phyloP scores from a whole-genome alignment of 2,797 vertebrate species.

The Gouania willdenowi region DNA sequence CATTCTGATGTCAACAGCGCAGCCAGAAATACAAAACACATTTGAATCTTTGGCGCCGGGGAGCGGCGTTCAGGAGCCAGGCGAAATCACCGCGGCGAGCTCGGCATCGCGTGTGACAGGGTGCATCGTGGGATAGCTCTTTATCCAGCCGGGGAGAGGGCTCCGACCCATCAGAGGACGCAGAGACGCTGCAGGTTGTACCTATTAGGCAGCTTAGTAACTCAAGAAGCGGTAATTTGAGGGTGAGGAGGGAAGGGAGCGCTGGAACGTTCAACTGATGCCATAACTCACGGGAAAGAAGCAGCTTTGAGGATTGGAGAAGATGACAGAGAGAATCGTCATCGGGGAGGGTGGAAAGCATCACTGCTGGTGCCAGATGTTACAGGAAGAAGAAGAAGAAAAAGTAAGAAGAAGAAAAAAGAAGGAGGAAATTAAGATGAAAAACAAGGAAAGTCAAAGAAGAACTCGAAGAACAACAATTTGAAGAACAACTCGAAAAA shows the following conservation, averaged over 20 bases:
- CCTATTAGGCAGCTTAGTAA: constrained; percentile 83
- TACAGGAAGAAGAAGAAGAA: constrained; percentile 42
- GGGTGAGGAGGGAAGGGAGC: constrained; percentile 22
- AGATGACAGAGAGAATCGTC: constrained; percentile 61
- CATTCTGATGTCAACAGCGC: constrained; percentile 80
- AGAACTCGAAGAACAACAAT: no score
- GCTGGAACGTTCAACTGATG: constrained; percentile 58
- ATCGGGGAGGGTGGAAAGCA: constrained; percentile 63
- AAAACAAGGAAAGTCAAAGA: no score
- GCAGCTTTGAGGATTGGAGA: constrained; percentile 66
- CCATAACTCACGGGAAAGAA: constrained; percentile 59
- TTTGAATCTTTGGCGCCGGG: constrained; percentile 69
- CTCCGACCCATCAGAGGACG: constrained; percentile 57
- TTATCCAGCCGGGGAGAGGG: constrained; percentile 55
- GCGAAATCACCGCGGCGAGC: constrained; percentile 43
- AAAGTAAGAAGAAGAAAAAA: constrained; percentile 23
- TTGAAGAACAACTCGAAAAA: no score
- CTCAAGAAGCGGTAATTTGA: constrained; percentile 75
- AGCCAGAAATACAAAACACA: constrained; percentile 83
- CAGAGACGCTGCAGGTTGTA: constrained; percentile 75
- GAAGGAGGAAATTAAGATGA: no score
- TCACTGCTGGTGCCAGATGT: constrained; percentile 43
- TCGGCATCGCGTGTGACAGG: constrained; percentile 63
- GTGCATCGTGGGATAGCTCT: constrained; percentile 59
- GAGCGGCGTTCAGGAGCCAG: constrained; percentile 49